These are phyloP conservation scores for Irena cyanogastra DNA, from an alignment of 2,113 vertebrate species.

Conservation along the genomic window DNA sequence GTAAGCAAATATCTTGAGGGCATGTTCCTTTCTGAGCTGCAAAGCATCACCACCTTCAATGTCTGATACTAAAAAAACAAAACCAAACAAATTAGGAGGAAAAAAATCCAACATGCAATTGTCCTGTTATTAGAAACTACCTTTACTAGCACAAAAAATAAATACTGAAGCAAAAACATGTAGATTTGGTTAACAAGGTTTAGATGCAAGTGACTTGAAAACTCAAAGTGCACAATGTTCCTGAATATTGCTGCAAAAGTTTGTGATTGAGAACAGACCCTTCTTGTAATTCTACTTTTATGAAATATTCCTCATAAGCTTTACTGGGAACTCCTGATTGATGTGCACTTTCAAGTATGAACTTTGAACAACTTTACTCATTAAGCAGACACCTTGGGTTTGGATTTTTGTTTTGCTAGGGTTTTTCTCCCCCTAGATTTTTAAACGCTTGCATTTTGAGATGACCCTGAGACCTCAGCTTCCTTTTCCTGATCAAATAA, in stretches of 20 bases:
- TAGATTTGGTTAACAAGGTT: neutral
- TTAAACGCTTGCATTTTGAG: neutral
- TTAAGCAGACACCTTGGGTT: neutral
- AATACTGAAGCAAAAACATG: neutral
- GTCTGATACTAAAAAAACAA: constrained; percentile 87
- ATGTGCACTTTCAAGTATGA: neutral
- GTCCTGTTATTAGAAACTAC: neutral
- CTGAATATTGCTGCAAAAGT: neutral
- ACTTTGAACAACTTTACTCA: neutral
- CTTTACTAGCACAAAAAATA: neutral
- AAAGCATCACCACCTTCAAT: constrained; percentile 92
- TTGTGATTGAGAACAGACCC: neutral
- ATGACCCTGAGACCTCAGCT: neutral
- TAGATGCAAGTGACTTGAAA: neutral
- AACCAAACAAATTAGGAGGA: neutral
- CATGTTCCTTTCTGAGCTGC: constrained; percentile 98
- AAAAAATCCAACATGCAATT: too few species aligned
- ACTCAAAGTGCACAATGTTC: neutral
- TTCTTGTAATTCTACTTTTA: neutral
- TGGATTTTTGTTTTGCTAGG: neutral
- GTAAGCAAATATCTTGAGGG: constrained; percentile 96
- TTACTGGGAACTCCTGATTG: neutral
- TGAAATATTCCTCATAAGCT: neutral
- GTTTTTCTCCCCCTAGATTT: neutral
- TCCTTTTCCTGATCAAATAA: neutral